Evolutionary conservation across 2,888 invertebrate genomes (phyloP).

Genomic region (Sphaerophoria taeniata): DNA sequence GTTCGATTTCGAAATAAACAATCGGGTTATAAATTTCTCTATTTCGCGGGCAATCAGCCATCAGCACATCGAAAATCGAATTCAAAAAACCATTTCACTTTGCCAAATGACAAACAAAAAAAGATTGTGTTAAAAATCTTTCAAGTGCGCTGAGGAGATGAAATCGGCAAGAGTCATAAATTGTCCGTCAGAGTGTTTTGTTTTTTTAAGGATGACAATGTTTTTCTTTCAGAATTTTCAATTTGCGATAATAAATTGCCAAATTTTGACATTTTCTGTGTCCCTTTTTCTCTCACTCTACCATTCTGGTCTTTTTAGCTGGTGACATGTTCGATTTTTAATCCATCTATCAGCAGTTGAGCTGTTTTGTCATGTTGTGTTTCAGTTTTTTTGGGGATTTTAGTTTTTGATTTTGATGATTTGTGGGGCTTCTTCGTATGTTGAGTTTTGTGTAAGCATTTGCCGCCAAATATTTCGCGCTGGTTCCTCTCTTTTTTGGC

Average conservation of each 20-base stretch:
- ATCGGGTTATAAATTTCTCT: slow-evolving; percentile 71
- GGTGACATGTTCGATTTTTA: slow-evolving; percentile 63
- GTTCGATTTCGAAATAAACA: slow-evolving; percentile 48
- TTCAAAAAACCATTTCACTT: slow-evolving; percentile 58
- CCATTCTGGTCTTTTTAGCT: no score
- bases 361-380: slow-evolving; percentile 12
- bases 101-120: slow-evolving; percentile 45
- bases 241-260: slow-evolving; percentile 75
- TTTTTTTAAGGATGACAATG: slow-evolving; percentile 49
- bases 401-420: slow-evolving; percentile 21
- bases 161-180: slow-evolving; percentile 51
- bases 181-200: slow-evolving; percentile 53
- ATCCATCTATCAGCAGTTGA: slow-evolving; percentile 67
- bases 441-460: slow-evolving; percentile 13
- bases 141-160: slow-evolving; percentile 27
- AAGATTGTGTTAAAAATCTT: slow-evolving; percentile 8
- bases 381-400: slow-evolving; percentile 28
- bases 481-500: background rate
- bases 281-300: slow-evolving; percentile 13
- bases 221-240: slow-evolving; percentile 72
- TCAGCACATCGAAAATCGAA: background rate
- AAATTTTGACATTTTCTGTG: slow-evolving; percentile 72
- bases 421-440: background rate
- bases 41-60: background rate
- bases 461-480: slow-evolving; percentile 34